Percentiles rank a stretch among this genome's conserved stretches.
These are phyloP conservation scores for Spialia ferax DNA, from an alignment of 2,888 invertebrate genomes.

Conservation along the genomic window DNA sequence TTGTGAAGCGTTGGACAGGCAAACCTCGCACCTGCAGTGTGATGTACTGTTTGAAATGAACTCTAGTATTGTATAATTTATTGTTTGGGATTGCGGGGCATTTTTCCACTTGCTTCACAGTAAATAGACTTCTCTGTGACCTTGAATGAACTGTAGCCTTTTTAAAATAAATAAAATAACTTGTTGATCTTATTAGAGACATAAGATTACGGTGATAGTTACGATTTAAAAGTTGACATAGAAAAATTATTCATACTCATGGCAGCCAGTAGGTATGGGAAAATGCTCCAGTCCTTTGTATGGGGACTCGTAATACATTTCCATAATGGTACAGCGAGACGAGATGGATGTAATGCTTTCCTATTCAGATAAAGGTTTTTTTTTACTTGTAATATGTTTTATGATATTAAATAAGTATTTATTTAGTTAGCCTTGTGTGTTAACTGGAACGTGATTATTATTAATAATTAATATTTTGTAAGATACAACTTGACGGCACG, in stretches of 20 bases:
- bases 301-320: slow-evolving; percentile 50
- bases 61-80: slow-evolving; percentile 57
- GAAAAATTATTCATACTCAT: slow-evolving; percentile 16
- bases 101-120: slow-evolving; percentile 45
- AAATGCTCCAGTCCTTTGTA: slow-evolving; percentile 43
- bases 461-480: slow-evolving; percentile 35
- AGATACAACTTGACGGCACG: slow-evolving; percentile 35
- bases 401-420: slow-evolving; percentile 81
- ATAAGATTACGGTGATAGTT: slow-evolving; percentile 30
- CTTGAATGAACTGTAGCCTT: slow-evolving; percentile 13
- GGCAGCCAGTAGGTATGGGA: slow-evolving; percentile 41
- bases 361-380: slow-evolving; percentile 49
- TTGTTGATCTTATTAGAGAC: slow-evolving; percentile 28
- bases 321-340: slow-evolving; percentile 49
- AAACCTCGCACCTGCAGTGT: slow-evolving; percentile 39
- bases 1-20: slow-evolving; percentile 31
- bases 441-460: slow-evolving; percentile 45
- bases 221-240: slow-evolving; percentile 19
- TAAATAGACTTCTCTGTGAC: background rate
- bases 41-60: slow-evolving; percentile 55
- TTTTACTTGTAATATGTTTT: slow-evolving; percentile 71
- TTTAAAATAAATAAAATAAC: slow-evolving; percentile 1
- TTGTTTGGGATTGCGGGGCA: slow-evolving; percentile 49
- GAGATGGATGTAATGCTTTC: slow-evolving; percentile 49
- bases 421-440: slow-evolving; percentile 70